phyloP scores from a whole-genome alignment of 2,888 invertebrate species.

The Latrodectus elegans region DNA sequence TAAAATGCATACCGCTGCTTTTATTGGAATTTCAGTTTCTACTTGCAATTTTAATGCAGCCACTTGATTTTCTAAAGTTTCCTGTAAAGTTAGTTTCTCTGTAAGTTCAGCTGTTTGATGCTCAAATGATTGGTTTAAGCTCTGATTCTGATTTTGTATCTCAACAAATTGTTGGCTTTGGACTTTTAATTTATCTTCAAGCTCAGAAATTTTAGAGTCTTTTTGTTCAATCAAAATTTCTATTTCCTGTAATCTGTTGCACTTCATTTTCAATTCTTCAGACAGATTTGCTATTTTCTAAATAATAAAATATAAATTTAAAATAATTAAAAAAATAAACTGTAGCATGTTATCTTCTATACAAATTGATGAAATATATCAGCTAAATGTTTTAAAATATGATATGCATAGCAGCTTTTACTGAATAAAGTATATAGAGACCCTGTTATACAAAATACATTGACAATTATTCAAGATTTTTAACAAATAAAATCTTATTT shows the following conservation, averaged over 20 bases:
- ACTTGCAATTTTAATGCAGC: conserved; percentile 26
- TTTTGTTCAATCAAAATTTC: conserved; percentile 37
- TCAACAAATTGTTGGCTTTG: conserved; percentile 22
- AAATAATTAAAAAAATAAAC: conserved; percentile 10
- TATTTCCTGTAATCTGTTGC: conserved; percentile 17
- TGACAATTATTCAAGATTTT: no score
- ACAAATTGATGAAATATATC: no score
- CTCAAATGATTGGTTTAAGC: conserved; percentile 20
- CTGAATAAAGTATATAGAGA: no score
- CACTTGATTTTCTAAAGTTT: conserved; percentile 34
- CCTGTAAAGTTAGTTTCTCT: conserved; percentile 25
- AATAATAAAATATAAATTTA: no score
- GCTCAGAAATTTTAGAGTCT: conserved; percentile 19
- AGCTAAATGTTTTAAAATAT: no score
- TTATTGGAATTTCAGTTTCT: conserved; percentile 15
- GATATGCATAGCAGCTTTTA: no score
- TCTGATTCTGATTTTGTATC: conserved; percentile 13
- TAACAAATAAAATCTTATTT: no score
- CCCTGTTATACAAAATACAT: no score
- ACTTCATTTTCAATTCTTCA: conserved; percentile 44
- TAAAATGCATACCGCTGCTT: conserved; percentile 39
- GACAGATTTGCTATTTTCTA: conserved; percentile 45
- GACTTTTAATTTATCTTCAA: conserved; percentile 25
- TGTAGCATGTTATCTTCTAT: no score
- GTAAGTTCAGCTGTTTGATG: conserved; percentile 22